A percentile compares a stretch with the other conserved stretches of the same genome.
Evolutionary conservation across 2,888 invertebrate genomes (phyloP).

Genomic region (Oeneis ivallda): DNA sequence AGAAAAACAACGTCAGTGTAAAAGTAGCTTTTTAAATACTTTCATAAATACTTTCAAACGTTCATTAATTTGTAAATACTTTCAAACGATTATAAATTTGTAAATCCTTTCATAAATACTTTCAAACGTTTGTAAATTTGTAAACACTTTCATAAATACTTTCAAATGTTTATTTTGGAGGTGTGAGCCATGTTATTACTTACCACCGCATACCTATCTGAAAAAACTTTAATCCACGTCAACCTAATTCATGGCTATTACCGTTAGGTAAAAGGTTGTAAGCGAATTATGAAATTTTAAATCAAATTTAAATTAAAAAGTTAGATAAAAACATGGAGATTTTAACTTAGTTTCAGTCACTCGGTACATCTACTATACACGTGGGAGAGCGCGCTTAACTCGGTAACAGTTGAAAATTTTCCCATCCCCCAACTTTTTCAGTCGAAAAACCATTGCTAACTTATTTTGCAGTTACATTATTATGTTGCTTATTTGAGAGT

Average conservation of each 20-base stretch:
- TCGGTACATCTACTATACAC: constrained; percentile 34
- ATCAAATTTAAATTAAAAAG: constrained; percentile 34
- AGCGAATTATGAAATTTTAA: constrained; percentile 30
- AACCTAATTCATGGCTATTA: not conserved
- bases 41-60: too few relatives aligned
- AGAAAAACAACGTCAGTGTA: too few relatives aligned
- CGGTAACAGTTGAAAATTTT: constrained; percentile 41
- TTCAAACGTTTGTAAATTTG: too few relatives aligned
- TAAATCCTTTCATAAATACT: too few relatives aligned
- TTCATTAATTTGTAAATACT: too few relatives aligned
- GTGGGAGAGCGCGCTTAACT: constrained; percentile 31
- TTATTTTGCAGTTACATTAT: constrained; percentile 37
- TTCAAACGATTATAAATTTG: too few relatives aligned
- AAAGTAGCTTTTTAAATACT: too few relatives aligned
- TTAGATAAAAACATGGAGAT: constrained; percentile 33
- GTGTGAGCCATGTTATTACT: too few relatives aligned
- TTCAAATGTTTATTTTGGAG: too few relatives aligned
- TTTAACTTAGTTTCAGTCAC: constrained; percentile 32
- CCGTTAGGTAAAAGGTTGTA: constrained; percentile 16
- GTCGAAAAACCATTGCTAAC: constrained; percentile 40
- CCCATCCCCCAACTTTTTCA: constrained; percentile 39
- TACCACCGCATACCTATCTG: too few relatives aligned
- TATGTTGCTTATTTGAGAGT: not conserved
- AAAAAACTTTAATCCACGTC: not conserved
- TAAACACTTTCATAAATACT: too few relatives aligned